Conservation (phyloP, 1,140 invertebrate genomes). For the Batillaria attramentaria region DNA sequence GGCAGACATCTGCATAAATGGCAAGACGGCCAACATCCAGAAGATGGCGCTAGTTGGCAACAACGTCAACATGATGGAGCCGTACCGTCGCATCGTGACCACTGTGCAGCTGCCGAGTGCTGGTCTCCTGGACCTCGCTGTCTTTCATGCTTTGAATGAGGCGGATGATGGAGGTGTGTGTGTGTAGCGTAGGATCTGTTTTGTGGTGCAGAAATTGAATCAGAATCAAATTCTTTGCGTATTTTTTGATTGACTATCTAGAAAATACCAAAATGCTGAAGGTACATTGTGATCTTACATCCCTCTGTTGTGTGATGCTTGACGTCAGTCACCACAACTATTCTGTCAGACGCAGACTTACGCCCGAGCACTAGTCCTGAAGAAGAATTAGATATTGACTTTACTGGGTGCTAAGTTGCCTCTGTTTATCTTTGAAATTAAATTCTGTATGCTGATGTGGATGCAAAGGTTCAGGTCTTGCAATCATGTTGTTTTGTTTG, state of each 20-base stretch:
- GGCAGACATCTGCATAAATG: constrained; percentile 65
- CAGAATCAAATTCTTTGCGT: too few species aligned
- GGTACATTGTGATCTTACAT: too few species aligned
- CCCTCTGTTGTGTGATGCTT: too few species aligned
- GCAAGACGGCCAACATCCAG: constrained; percentile 62
- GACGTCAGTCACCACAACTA: too few species aligned
- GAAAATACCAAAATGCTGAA: too few species aligned
- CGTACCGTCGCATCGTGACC: constrained; percentile 38
- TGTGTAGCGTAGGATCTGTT: not conserved
- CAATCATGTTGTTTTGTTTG: not conserved
- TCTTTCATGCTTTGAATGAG: constrained; percentile 60
- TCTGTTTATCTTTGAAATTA: not conserved
- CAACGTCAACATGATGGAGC: constrained; percentile 51
- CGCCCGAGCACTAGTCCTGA: too few species aligned
- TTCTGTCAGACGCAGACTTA: too few species aligned
- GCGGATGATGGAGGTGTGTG: constrained; percentile 57
- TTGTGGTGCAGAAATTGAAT: not conserved
- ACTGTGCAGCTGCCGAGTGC: constrained; percentile 60
- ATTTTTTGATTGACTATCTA: too few species aligned
- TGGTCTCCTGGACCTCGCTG: constrained; percentile 65
- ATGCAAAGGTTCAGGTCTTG: not conserved
- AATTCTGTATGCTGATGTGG: not conserved
- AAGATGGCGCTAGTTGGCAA: constrained; percentile 65
- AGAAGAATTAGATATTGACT: too few species aligned
- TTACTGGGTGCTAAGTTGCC: not conserved